Evolutionary conservation across 1,140 invertebrate species (phyloP), one percentile per base, ranked within the genome.

Genomic region (Rhagoletis zephyria): DNA sequence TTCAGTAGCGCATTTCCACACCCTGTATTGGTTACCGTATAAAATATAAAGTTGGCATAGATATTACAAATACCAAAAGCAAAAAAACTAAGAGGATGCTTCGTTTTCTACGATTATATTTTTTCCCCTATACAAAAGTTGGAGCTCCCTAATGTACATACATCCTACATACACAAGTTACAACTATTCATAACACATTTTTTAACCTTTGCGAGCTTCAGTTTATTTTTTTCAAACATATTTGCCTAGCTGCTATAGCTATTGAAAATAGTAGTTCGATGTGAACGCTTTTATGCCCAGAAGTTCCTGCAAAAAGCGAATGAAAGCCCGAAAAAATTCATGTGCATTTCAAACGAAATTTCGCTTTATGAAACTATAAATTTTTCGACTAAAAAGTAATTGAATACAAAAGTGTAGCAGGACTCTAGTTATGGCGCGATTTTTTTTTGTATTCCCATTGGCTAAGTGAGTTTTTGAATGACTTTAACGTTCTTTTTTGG

Each of bases 241-340:
- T 45, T 56, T 81, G 56, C 48, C n/a, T 42, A 81, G n/a, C n/a
- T 12, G 74, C 51, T 51, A 48, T 56, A 19, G 45, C 45, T 81
- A 81, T 81, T 81, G 74, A 56, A 81, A 56, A 81, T 81, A 81
- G n/a, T 81, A 30, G 3, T 4, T 19, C 61, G 10, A 63, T 4
- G 4, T 14, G 12, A 63, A 0, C 10, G 61, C 61, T 14, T 10
- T 63, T 63, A 63, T 16, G 4, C 9, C 51, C 61, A 12, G 9
- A 16, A 12, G 61, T 63, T 7, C 16, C 16, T 4, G 7, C 61
- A 63, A 63, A 63, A 45, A 56, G 16, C 16, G 4, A 81, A 81
- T 56, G 74, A n/a, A 81, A 51, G 2, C 67, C 6, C 4, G 16
- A 74, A 74, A 74, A 51, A 7, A 81, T 81, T 81, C 14, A 81